Conservation (phyloP, 1,140 invertebrate species). For the Amyelois transitella region DNA sequence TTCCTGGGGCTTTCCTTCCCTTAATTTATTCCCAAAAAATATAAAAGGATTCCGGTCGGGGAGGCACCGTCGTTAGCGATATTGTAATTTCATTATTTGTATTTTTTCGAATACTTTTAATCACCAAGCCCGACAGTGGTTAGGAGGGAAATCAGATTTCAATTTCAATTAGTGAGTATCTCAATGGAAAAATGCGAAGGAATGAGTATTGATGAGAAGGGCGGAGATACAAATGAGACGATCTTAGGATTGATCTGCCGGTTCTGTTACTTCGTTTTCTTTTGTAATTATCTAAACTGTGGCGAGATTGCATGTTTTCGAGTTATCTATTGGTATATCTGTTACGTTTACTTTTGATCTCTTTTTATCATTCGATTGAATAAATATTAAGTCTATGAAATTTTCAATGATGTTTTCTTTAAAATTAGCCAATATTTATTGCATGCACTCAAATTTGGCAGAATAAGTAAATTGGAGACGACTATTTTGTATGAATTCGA, state of each 20-base stretch:
- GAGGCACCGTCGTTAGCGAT: slow-evolving; percentile 64
- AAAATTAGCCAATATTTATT: too few species aligned
- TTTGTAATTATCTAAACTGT: background rate
- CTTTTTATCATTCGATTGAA: too few species aligned
- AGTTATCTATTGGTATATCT: too few species aligned
- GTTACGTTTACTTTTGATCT: too few species aligned
- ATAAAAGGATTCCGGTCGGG: slow-evolving; percentile 68
- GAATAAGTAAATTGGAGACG: too few species aligned
- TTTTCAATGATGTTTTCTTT: too few species aligned
- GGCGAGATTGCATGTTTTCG: background rate
- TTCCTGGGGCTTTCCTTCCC: slow-evolving; percentile 51
- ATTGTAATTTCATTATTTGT: slow-evolving; percentile 75
- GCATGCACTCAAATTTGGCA: too few species aligned
- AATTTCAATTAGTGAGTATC: slow-evolving; percentile 71
- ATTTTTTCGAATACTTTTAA: slow-evolving; percentile 73
- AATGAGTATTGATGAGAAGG: slow-evolving; percentile 67
- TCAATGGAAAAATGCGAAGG: slow-evolving; percentile 54
- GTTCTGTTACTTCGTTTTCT: background rate
- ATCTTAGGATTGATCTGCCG: background rate
- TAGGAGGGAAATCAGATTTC: slow-evolving; percentile 67
- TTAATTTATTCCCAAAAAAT: slow-evolving; percentile 71
- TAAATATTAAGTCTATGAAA: too few species aligned
- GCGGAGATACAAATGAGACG: slow-evolving; percentile 62
- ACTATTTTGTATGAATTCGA: too few species aligned
- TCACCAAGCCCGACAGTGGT: slow-evolving; percentile 51